phyloP scores from a whole-genome alignment of 2,888 invertebrate genomes.

The Drosophila prolongata region DNA sequence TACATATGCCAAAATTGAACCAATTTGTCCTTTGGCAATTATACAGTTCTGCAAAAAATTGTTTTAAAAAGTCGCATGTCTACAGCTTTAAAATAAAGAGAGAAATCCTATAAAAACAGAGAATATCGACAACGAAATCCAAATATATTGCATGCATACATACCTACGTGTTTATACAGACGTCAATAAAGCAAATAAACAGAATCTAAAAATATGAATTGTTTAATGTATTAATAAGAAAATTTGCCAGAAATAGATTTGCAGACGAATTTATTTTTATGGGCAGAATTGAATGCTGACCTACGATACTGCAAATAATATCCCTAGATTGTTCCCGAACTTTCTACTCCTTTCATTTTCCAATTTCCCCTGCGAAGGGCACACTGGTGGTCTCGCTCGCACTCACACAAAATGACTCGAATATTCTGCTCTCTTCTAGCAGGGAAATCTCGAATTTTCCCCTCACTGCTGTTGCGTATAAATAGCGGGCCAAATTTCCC shows the following conservation, averaged over 20 bases:
- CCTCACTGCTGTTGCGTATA: constrained; percentile 46
- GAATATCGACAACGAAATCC: too few species aligned
- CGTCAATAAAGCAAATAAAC: constrained; percentile 5
- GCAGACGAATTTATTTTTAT: constrained; percentile 1
- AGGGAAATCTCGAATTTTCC: constrained; percentile 35
- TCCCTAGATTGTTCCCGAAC: constrained; percentile 8
- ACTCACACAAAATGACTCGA: constrained; percentile 25
- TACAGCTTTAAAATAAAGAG: too few species aligned
- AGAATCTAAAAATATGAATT: constrained; percentile 9
- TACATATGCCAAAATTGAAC: too few species aligned
- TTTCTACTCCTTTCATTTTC: constrained; percentile 83
- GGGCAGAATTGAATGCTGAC: neutral
- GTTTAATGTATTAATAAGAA: neutral
- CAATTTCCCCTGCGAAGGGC: constrained; percentile 1
- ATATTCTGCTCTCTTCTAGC: constrained; percentile 24
- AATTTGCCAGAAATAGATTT: constrained; percentile 1
- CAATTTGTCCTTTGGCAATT: too few species aligned
- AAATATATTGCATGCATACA: too few species aligned
- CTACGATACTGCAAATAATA: neutral
- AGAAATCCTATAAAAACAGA: too few species aligned
- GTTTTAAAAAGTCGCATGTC: too few species aligned
- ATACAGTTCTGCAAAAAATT: too few species aligned
- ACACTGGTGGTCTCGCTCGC: constrained; percentile 11
- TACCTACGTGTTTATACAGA: neutral
- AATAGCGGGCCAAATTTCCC: constrained; percentile 41